Conservation (phyloP, 2,888 invertebrate genomes). For the Gymnosoma rotundatum region DNA sequence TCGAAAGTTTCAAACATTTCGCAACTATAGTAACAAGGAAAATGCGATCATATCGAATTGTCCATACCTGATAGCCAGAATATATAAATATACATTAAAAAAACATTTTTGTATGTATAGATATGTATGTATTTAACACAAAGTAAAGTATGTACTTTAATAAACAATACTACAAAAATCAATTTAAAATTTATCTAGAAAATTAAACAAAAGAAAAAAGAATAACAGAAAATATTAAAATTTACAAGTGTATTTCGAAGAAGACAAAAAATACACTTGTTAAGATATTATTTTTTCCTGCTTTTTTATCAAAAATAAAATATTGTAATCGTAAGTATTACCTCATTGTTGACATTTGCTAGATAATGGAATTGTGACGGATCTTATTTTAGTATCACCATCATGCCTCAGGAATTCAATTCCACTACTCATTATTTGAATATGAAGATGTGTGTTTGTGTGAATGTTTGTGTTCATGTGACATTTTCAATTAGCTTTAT, state of each 20-base stretch:
- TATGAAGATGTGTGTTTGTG: neutral
- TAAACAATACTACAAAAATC: slow-evolving; percentile 54
- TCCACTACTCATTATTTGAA: slow-evolving; percentile 35
- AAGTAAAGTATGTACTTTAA: no score
- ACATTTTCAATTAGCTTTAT: neutral
- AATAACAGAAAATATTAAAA: neutral
- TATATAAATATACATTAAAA: neutral
- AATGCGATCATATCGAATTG: no score
- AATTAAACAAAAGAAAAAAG: slow-evolving; percentile 18
- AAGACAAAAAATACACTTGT: slow-evolving; percentile 42
- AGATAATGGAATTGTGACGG: slow-evolving; percentile 2
- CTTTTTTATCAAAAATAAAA: no score
- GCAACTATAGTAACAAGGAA: no score
- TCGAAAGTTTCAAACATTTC: no score
- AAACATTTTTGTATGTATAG: neutral
- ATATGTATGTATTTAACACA: neutral
- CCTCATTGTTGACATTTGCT: slow-evolving; percentile 63
- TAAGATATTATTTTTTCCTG: slow-evolving; percentile 2
- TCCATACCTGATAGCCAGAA: neutral
- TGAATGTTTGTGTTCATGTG: neutral
- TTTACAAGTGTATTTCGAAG: slow-evolving; percentile 36
- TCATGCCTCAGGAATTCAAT: slow-evolving; percentile 27
- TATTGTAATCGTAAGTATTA: slow-evolving; percentile 9
- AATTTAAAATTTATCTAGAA: slow-evolving; percentile 60
- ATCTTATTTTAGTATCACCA: neutral